phyloP scores from a whole-genome alignment of 1,140 invertebrate genomes.

The Papilio aristodemus region DNA sequence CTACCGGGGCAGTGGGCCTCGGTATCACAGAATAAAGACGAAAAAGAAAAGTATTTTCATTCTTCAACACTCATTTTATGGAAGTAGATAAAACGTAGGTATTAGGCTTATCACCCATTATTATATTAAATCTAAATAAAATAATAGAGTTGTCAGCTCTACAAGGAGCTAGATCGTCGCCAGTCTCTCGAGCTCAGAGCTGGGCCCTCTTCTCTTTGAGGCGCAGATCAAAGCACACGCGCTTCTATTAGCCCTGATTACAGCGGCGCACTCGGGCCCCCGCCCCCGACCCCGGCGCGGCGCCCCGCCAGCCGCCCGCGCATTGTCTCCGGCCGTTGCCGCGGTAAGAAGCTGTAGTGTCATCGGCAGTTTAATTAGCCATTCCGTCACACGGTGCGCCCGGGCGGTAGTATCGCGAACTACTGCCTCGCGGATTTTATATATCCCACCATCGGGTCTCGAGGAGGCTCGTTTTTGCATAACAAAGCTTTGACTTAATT shows the following conservation, averaged over 20 bases:
- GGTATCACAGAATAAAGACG: too few species aligned
- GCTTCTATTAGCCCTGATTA: constrained; percentile 79
- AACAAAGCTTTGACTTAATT: constrained; percentile 22
- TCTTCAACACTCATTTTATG: too few species aligned
- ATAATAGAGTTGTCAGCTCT: not conserved
- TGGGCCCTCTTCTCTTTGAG: constrained; percentile 70
- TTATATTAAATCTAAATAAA: too few species aligned
- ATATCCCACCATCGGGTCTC: constrained; percentile 7
- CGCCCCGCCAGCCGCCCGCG: constrained; percentile 31
- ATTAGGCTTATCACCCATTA: too few species aligned
- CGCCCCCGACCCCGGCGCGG: constrained; percentile 44
- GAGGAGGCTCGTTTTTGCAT: constrained; percentile 19
- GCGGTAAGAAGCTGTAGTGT: constrained; percentile 24
- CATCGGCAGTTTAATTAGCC: constrained; percentile 23
- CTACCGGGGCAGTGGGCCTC: too few species aligned
- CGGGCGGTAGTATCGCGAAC: constrained; percentile 2
- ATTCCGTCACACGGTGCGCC: constrained; percentile 17
- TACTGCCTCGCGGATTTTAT: constrained; percentile 10
- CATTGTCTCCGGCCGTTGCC: constrained; percentile 22
- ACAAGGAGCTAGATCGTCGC: not conserved
- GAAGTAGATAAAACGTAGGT: too few species aligned
- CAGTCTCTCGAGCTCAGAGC: constrained; percentile 62
- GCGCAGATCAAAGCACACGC: constrained; percentile 75
- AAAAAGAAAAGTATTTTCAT: too few species aligned
- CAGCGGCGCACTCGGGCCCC: constrained; percentile 57